Conservation (phyloP, 2,797 vertebrate species). For the Onychomys leucogaster region DNA sequence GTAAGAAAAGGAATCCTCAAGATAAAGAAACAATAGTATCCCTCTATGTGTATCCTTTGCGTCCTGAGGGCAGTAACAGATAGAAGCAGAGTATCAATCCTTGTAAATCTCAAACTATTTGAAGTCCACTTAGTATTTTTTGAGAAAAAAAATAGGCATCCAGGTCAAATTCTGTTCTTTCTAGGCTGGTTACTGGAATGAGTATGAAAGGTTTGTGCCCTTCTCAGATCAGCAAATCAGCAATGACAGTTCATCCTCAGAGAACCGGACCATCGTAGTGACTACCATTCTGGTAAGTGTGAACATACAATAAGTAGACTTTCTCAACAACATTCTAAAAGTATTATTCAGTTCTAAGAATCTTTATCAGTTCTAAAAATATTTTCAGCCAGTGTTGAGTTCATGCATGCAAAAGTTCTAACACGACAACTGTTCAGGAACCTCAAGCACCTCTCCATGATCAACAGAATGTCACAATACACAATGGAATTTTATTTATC, state of each 20-base stretch:
- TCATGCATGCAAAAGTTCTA: constrained; percentile 56
- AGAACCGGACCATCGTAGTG: constrained; percentile 99
- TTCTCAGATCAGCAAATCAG: constrained; percentile 94
- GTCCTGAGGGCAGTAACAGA: background rate
- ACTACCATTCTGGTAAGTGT: constrained; percentile 99
- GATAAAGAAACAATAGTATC: background rate
- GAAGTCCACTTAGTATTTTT: constrained; percentile 34
- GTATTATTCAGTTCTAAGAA: background rate
- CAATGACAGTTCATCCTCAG: constrained; percentile 96
- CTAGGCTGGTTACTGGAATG: constrained; percentile 99
- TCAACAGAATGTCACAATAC: constrained; percentile 41
- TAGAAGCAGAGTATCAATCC: background rate
- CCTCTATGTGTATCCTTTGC: background rate
- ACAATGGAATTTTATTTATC: background rate
- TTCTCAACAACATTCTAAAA: constrained; percentile 41
- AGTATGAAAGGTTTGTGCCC: constrained; percentile 98
- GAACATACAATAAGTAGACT: background rate
- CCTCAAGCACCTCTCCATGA: background rate
- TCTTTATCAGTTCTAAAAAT: constrained; percentile 5
- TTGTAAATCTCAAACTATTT: constrained; percentile 36
- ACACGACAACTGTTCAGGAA: background rate
- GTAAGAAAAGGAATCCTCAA: background rate
- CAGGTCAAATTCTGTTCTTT: constrained; percentile 84
- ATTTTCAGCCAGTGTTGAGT: background rate
- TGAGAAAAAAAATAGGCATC: constrained; percentile 61